Conservation (phyloP, 2,797 vertebrate species). For the Propithecus perrieri region DNA sequence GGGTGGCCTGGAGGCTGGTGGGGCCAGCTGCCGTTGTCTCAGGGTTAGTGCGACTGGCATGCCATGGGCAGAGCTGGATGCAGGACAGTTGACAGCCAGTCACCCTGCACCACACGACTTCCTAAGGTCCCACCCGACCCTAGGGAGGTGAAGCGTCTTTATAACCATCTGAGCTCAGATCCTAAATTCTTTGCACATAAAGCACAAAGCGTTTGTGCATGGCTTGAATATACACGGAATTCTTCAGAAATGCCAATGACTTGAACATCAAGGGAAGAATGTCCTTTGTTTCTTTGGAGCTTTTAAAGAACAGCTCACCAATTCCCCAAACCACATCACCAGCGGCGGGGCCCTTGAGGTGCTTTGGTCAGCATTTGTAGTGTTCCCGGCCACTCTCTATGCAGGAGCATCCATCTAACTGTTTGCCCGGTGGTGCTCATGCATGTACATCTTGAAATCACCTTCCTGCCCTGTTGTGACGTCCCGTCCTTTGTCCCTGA, state of each 20-base stretch:
- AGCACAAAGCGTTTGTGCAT: neutral
- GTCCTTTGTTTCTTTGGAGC: neutral
- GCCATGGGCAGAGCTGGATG: fast-evolving
- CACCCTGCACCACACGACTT: fast-evolving
- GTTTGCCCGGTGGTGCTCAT: fast-evolving
- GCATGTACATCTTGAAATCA: fast-evolving
- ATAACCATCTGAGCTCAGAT: neutral
- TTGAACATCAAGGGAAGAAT: too few relatives aligned
- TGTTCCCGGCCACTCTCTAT: fast-evolving
- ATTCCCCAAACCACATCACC: neutral
- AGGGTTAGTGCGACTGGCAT: fast-evolving
- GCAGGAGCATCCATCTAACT: fast-evolving
- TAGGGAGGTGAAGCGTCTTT: too few relatives aligned
- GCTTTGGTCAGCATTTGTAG: fast-evolving
- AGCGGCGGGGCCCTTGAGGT: neutral
- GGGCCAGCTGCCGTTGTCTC: fast-evolving
- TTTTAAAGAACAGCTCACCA: neutral
- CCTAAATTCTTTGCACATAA: neutral
- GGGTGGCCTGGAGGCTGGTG: neutral
- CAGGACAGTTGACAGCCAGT: neutral
- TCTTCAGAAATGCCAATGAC: neutral
- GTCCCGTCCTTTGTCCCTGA: neutral
- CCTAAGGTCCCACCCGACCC: neutral
- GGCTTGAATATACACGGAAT: neutral
- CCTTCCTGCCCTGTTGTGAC: fast-evolving